Conservation (phyloP, 1,140 invertebrate species). For the Drosophila lacertosa region DNA sequence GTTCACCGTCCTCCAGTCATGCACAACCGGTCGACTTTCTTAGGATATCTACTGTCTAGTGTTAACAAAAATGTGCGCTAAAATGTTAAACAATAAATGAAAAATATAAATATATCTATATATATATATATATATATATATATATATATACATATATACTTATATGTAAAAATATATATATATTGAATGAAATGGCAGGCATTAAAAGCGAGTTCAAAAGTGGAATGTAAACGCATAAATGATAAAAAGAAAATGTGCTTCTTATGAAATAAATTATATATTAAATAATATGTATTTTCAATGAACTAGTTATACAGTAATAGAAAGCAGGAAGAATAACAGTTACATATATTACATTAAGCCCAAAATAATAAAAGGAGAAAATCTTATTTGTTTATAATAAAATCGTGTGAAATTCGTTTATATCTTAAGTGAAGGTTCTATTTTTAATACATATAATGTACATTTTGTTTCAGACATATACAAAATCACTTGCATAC, state of each 20-base stretch:
- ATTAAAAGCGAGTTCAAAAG: constrained; percentile 68
- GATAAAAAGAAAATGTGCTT: constrained; percentile 72
- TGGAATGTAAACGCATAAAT: constrained; percentile 78
- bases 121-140: constrained; percentile 34
- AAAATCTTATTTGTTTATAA: constrained; percentile 42
- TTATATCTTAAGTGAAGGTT: constrained; percentile 46
- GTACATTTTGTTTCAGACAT: constrained; percentile 51
- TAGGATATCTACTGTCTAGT: constrained; percentile 72
- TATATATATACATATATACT: constrained; percentile 24
- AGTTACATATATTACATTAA: constrained; percentile 35
- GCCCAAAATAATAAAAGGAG: constrained; percentile 22
- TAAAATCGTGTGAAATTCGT: constrained; percentile 41
- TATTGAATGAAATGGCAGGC: constrained; percentile 15
- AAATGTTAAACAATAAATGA: constrained; percentile 28
- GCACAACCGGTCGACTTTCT: constrained; percentile 59
- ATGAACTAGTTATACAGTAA: constrained; percentile 62
- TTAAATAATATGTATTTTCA: constrained; percentile 68
- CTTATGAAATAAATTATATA: constrained; percentile 74
- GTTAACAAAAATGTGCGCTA: constrained; percentile 50
- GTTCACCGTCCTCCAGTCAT: constrained; percentile 10
- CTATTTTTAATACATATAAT: constrained; percentile 41
- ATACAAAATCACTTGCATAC: constrained; percentile 4
- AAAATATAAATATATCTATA: constrained; percentile 27
- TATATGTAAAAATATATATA: constrained; percentile 5
- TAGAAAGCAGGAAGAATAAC: constrained; percentile 36